Evolutionary conservation across 2,888 invertebrate species (phyloP), one percentile per base, ranked within the genome.

Genomic region (Drosophila antonietae): DNA sequence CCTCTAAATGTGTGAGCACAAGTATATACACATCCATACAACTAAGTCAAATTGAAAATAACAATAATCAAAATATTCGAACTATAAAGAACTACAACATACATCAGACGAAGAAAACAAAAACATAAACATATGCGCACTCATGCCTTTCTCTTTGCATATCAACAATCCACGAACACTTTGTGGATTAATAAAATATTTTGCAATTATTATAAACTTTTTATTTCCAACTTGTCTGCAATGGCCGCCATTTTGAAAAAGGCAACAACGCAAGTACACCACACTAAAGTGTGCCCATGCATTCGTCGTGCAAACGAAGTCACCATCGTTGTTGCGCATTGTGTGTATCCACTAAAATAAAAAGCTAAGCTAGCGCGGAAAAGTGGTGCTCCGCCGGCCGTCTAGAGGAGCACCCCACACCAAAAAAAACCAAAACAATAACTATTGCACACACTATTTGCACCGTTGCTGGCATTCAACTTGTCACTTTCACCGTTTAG

Each of bases 321-420:
- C 81, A 86, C 86, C 83, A 71, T 64, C 60, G 76, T 72, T 72
- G 71, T 64, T 69, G 81, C 76, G 73, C 39, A 64, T 73, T 74
- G 74, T 83, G 64, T 72, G 78, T 72, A 72, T 75, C 67, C 78
- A 78, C 66, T 56, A 73, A 78, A 65, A 68, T 62, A 37, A 53
- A 59, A 63, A 68, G 61, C 59, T 63, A 73, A 71, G 52, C 68
- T 51, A 65, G 59, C 67, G 60, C 67, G 55, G 75, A 79, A 84
- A 84, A 87, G 37, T 68, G 67, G 88, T 72, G 83, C 83, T 87
- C 88, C 82, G 80, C 77, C 68, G 80, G 88, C 73, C 72, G 72
- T 63, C 68, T 68, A 74, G 60, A 59, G 75, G 57, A 78, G 80
- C 59, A 33, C 77, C 78, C 49, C 31, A 55, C 28, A 20, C 2